Conservation (phyloP, 2,113 vertebrate genomes). For the Aleadryas rufinucha region DNA sequence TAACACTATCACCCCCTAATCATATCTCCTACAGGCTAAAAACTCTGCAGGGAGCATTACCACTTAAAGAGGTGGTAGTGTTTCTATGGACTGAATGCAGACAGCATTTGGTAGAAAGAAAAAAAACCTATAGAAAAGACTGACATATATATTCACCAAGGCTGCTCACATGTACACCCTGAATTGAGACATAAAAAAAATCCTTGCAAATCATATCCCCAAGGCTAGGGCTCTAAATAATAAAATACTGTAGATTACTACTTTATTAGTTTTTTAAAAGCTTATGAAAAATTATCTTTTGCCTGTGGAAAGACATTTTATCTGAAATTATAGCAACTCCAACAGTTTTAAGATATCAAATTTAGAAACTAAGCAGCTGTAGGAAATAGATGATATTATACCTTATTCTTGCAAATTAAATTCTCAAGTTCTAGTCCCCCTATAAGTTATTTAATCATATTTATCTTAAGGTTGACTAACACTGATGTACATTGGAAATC, state of each 20-base stretch:
- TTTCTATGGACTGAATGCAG: conserved; percentile 42
- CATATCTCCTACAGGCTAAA: conserved; percentile 75
- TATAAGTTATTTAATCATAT: conserved; percentile 51
- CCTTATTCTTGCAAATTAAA: conserved; percentile 58
- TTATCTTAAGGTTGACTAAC: conserved; percentile 53
- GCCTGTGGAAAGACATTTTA: conserved; percentile 75
- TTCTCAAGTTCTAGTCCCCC: conserved; percentile 20
- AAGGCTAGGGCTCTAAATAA: conserved; percentile 74
- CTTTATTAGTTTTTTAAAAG: conserved; percentile 77
- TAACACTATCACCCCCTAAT: conserved; percentile 84
- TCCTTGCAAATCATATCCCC: conserved; percentile 68
- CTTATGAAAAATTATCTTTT: conserved; percentile 78
- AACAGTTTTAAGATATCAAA: conserved; percentile 65
- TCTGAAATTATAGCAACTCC: conserved; percentile 74
- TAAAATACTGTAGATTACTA: conserved; percentile 73
- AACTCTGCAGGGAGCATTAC: conserved; percentile 70
- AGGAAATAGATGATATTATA: conserved; percentile 31
- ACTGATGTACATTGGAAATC: background rate
- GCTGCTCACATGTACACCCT: background rate
- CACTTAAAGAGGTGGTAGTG: conserved; percentile 59
- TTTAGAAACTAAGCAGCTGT: conserved; percentile 59
- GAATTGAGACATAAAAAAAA: conserved; percentile 64
- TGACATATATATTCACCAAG: conserved; percentile 39
- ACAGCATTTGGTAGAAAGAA: conserved; percentile 7
- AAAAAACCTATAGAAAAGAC: conserved; percentile 23